These are phyloP conservation scores for Fulmarus glacialis DNA, from an alignment of 2,113 vertebrate genomes.

Conservation along the genomic window DNA sequence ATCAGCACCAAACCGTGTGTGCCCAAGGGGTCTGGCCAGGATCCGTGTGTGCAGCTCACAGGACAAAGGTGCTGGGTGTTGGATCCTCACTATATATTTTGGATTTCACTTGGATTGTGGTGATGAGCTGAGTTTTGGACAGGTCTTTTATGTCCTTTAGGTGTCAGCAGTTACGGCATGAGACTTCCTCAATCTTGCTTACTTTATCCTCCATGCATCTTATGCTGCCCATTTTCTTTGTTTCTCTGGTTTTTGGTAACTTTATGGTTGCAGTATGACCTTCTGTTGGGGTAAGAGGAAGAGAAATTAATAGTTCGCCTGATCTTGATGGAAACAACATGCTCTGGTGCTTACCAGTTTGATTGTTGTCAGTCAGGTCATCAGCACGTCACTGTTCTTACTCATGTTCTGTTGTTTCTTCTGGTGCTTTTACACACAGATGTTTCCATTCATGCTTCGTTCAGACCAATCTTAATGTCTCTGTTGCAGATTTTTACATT, in stretches of 20 bases:
- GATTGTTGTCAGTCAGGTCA: background rate
- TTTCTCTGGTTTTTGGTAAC: background rate
- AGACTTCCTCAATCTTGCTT: background rate
- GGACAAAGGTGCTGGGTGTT: background rate
- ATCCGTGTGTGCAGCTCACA: background rate
- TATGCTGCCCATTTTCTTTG: background rate
- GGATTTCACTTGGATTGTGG: background rate
- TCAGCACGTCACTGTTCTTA: background rate
- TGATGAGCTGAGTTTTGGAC: background rate
- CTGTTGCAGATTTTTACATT: background rate
- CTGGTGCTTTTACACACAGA: background rate
- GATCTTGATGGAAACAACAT: background rate
- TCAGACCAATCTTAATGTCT: background rate
- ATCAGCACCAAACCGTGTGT: rapidly evolving
- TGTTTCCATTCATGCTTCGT: background rate
- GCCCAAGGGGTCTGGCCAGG: background rate
- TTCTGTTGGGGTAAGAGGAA: background rate
- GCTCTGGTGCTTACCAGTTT: background rate
- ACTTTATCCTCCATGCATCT: background rate
- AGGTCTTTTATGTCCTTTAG: background rate
- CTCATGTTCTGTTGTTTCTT: background rate
- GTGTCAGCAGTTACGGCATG: background rate
- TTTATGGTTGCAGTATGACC: background rate
- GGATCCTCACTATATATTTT: background rate
- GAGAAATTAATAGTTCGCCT: background rate